These are phyloP conservation scores for Metallyticus violacea DNA, from an alignment of 2,888 invertebrate species.

Conservation along the genomic window DNA sequence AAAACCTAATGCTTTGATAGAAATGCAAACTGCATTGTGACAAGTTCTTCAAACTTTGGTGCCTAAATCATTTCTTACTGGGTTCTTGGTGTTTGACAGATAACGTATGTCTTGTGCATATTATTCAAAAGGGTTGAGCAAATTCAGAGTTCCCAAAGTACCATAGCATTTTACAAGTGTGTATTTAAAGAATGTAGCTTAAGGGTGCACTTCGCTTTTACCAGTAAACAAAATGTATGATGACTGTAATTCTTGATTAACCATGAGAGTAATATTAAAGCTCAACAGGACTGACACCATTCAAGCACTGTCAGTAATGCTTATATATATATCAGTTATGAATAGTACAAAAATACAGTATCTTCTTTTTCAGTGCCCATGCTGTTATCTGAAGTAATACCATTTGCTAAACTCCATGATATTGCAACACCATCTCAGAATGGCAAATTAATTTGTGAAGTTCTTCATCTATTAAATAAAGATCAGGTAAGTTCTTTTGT, in stretches of 20 bases:
- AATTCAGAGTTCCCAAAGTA: too few species aligned
- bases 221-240: constrained; percentile 20
- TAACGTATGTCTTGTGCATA: too few species aligned
- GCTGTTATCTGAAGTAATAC: constrained; percentile 51
- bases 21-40: too few species aligned
- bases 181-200: too few species aligned
- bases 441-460: constrained; percentile 53
- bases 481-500: constrained; percentile 51
- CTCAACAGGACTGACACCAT: constrained; percentile 47
- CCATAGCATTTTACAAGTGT: too few species aligned
- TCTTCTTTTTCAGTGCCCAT: constrained; percentile 49
- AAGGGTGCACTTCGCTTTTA: neutral
- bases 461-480: constrained; percentile 56
- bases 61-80: too few species aligned
- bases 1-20: too few species aligned
- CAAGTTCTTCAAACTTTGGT: too few species aligned
- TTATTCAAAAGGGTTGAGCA: too few species aligned
- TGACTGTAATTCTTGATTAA: constrained; percentile 40
- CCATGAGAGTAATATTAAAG: constrained; percentile 36
- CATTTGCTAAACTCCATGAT: constrained; percentile 43
- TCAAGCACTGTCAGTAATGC: constrained; percentile 13
- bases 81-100: too few species aligned
- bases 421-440: constrained; percentile 35
- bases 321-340: neutral
- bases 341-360: neutral